Base-by-base conservation (phyloP, 2,888 invertebrate species). In the Apodemia duryi region DNA sequence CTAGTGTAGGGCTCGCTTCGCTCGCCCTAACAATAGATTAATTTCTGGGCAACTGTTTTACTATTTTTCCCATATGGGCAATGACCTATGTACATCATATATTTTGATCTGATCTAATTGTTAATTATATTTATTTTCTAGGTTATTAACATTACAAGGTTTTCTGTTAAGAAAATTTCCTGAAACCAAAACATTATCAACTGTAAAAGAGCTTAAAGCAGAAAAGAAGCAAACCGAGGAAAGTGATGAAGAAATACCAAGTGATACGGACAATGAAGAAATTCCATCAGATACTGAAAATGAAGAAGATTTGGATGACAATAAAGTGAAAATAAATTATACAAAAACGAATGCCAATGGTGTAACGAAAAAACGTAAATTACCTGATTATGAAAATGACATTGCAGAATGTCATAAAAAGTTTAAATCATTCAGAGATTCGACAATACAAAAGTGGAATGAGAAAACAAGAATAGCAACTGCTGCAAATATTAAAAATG, bases 361-460 rank as follows among this genome's bases (percentile, higher is more conserved):
- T 35, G 57, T 57, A 11, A 51, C 28, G 43, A 93, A 92, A 75
- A 93, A 92, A 82, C 85, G 91, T 52, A 95, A 93, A 81, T 74
- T 94, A 6, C 81, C 82, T 60, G 94, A 95, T 28, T 95, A 93
- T 77, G 94, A 94, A 72, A 80, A 83, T 62, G 86, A 93, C 69
- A 83, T 97, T 46, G 78, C 89, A 9, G 84, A 85, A 9, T 86
- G 92, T 57, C 94, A 96, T 76, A 86, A 93, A 72, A 83, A 86
- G 3, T 96, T 96, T 71, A 93, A 87, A 71, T 78, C 92, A 7
- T 97, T 95, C 76, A 94, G 98, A 80, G 95, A 98, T 78, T 86
- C 94, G 0, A 95, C 96, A 9, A 95, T 99, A 68, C 95, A 97
- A 74, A 98, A 98, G 82, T 99, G 99, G 99, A 96, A 98, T 85